Percentiles rank a stretch among this genome's conserved stretches.
These are phyloP conservation scores for Urocyon cinereoargenteus DNA, from an alignment of 2,797 vertebrate genomes.

Conservation along the genomic window DNA sequence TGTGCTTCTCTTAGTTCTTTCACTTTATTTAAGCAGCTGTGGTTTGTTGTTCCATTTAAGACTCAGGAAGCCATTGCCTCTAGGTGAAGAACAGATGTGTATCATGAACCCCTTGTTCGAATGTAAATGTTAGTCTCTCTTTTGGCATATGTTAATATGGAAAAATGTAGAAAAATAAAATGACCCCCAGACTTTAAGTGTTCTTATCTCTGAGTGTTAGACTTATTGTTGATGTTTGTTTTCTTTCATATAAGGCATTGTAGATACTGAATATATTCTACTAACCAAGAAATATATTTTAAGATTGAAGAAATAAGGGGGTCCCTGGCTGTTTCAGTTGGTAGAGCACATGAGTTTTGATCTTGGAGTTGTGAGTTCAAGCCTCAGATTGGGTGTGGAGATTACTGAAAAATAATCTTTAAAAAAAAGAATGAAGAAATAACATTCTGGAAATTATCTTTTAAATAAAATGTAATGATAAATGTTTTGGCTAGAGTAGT, in stretches of 20 bases:
- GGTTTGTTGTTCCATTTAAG: not conserved
- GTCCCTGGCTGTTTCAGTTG: not conserved
- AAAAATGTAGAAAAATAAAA: conserved; percentile 4
- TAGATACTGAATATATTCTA: not conserved
- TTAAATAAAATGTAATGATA: not conserved
- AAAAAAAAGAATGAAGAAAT: not conserved
- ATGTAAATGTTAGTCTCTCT: conserved; percentile 9
- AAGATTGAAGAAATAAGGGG: conserved; percentile 5
- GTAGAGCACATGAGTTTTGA: not conserved
- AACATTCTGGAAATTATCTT: conserved; percentile 15
- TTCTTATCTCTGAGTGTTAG: not conserved
- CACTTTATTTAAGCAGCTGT: not conserved
- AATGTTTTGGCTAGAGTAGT: not conserved
- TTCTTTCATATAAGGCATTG: not conserved
- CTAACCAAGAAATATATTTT: conserved; percentile 29
- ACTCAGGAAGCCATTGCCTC: not conserved
- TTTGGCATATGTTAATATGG: not conserved
- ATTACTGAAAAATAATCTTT: not conserved
- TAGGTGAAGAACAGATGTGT: not conserved
- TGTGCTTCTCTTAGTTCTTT: not conserved
- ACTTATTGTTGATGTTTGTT: not conserved
- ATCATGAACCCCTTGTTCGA: not conserved
- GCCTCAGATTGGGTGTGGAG: not conserved
- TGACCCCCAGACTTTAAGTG: not conserved
- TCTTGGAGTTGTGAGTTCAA: not conserved